Conservation (phyloP, 2,113 vertebrate genomes). For the Psilopogon haemacephalus region DNA sequence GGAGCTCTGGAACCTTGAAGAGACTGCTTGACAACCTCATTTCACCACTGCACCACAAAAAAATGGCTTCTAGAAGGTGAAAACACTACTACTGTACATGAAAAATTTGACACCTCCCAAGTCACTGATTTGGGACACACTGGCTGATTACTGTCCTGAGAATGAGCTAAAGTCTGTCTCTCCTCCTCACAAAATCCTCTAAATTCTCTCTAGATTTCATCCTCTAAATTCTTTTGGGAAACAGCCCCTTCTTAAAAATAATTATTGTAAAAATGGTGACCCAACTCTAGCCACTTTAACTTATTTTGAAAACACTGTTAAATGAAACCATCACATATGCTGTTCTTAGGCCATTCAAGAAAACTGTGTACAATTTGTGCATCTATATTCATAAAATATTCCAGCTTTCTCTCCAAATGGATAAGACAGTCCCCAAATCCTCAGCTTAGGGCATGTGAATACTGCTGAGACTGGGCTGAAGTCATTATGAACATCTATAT, state of each 20-base stretch:
- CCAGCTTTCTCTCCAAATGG: neutral
- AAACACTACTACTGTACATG: neutral
- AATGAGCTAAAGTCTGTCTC: neutral
- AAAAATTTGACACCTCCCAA: neutral
- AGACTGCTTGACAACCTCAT: neutral
- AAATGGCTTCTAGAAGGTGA: neutral
- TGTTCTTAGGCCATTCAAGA: neutral
- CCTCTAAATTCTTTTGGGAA: neutral
- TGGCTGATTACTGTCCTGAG: neutral
- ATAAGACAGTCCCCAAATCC: neutral
- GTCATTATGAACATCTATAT: neutral
- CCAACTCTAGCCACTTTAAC: neutral
- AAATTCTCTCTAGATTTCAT: no score
- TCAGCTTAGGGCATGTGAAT: neutral
- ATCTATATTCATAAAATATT: slow-evolving; percentile 8
- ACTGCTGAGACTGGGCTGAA: neutral
- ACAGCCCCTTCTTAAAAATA: neutral
- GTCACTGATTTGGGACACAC: neutral
- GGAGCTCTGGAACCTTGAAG: neutral
- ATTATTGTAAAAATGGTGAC: neutral
- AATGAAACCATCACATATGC: neutral
- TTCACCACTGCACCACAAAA: neutral
- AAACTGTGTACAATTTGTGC: neutral
- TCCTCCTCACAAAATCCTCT: neutral
- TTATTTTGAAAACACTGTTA: neutral